These are phyloP conservation scores for Microctenopoma stevenorrisi DNA, from an alignment of 2,797 vertebrate species.

Conservation along the genomic window DNA sequence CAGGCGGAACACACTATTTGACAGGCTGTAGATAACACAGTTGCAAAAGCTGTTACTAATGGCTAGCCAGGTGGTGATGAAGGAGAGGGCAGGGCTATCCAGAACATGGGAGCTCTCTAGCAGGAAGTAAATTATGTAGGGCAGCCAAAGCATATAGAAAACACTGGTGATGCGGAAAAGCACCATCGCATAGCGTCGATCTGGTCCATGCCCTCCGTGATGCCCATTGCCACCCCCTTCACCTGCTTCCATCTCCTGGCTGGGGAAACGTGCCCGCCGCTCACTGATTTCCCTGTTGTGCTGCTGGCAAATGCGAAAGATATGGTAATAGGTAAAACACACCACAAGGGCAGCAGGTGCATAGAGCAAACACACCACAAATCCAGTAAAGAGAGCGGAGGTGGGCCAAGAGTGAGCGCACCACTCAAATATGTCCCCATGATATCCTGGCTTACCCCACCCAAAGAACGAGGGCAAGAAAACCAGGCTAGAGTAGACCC, in stretches of 20 bases:
- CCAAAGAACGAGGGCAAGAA: constrained; percentile 98
- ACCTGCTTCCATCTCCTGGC: constrained; percentile 91
- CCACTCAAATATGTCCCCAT: constrained; percentile 99
- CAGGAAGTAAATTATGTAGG: constrained; percentile 98
- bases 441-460: constrained; percentile 99
- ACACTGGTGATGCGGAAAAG: constrained; percentile 98
- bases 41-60: constrained; percentile 99
- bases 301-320: constrained; percentile 98
- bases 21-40: constrained; percentile 99
- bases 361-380: constrained; percentile 97
- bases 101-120: constrained; percentile 96
- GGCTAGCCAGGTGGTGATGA: constrained; percentile 98
- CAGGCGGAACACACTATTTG: constrained; percentile 97
- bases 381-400: constrained; percentile 95
- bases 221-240: constrained; percentile 84
- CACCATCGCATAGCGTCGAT: constrained; percentile 96
- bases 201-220: constrained; percentile 90
- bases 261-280: constrained; percentile 94
- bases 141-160: constrained; percentile 98
- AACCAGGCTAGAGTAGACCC: constrained; percentile 95
- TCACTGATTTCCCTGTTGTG: constrained; percentile 98
- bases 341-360: constrained; percentile 96
- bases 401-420: constrained; percentile 97
- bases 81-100: constrained; percentile 93
- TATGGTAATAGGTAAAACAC: constrained; percentile 99